Base-by-base conservation (phyloP, 2,888 invertebrate species). In the Tachina lurida region DNA sequence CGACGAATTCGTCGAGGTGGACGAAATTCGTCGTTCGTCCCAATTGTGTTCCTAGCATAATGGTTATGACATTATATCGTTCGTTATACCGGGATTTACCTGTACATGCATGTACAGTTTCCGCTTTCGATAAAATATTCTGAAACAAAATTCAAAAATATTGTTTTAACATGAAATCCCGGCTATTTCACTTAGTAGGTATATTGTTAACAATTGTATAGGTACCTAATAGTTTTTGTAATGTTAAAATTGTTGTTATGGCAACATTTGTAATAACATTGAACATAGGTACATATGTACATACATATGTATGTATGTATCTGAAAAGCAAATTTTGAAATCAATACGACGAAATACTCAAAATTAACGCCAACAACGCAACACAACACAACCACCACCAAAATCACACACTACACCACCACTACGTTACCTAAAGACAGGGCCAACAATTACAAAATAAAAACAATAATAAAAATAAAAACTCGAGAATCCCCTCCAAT, bases 221-320 rank as follows among this genome's bases (percentile, higher is more conserved):
- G 1, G 41, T 41, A 43, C 31, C 17, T 13, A 10, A 39, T 47
- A 12, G 39, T 13, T 73, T 73, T 56, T 22, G 13, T 41, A 19
- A 74, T 74, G 41, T 71, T 49, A 56, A 45, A 47, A 31, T 80
- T 74, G 78, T 76, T 58, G 80, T 84, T 76, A 79, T 74, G 65
- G 67, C 80, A 80, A 78, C 76, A 75, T 76, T 70, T 77, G 82
- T 78, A 84, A 80, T 88, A 88, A 88, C 88, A 88, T 87, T 88
- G 88, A 87, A 87, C 79, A 52, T 62, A 87, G 74, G 41, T 62
- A 22, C n/a, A 39, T 60, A 58, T 7, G 43, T 43, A 68, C 47
- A 13, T 47, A 39, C 60, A 60, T 60, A 39, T 39, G 4, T 58
- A 58, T 15, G 5, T 12, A 58, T 13, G 45, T 58, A 62, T 74